These are phyloP conservation scores for Glaucopsyche alexis DNA, from an alignment of 2,888 invertebrate species.

Conservation along the genomic window DNA sequence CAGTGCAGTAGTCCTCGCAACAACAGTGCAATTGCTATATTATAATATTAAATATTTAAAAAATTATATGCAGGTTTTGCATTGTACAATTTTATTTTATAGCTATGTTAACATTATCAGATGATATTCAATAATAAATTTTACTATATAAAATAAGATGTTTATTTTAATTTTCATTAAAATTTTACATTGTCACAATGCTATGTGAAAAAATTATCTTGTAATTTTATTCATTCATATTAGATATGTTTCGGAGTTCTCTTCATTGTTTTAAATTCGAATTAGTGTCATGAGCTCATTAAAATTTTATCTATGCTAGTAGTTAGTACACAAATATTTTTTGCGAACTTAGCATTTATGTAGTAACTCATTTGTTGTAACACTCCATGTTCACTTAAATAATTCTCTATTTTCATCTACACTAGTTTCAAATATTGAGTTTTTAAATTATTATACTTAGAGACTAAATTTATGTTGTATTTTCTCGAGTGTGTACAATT, in stretches of 20 bases:
- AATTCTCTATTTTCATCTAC: slow-evolving; percentile 67
- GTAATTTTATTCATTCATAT: slow-evolving; percentile 30
- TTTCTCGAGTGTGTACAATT: slow-evolving; percentile 77
- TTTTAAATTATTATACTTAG: slow-evolving; percentile 55
- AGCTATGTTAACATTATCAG: slow-evolving; percentile 72
- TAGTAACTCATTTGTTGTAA: slow-evolving; percentile 51
- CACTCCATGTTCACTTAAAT: slow-evolving; percentile 49
- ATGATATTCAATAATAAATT: slow-evolving; percentile 75
- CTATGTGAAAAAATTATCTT: slow-evolving; percentile 23
- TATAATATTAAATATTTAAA: slow-evolving; percentile 60
- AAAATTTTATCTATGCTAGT: slow-evolving; percentile 45
- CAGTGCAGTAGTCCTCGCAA: slow-evolving; percentile 78
- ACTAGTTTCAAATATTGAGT: slow-evolving; percentile 62
- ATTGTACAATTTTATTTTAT: slow-evolving; percentile 79
- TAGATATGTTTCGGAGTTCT: slow-evolving; percentile 21
- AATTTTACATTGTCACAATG: slow-evolving; percentile 53
- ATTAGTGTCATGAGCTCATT: slow-evolving; percentile 28
- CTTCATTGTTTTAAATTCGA: slow-evolving; percentile 28
- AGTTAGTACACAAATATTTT: slow-evolving; percentile 52
- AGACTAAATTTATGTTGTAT: slow-evolving; percentile 70
- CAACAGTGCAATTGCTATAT: slow-evolving; percentile 77
- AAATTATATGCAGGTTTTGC: slow-evolving; percentile 74
- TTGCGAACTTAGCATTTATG: slow-evolving; percentile 49
- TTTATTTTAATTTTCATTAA: slow-evolving; percentile 67
- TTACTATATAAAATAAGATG: slow-evolving; percentile 70